Evolutionary conservation across 2,888 invertebrate genomes (phyloP), one percentile per base, ranked within the genome.

Genomic region (Polyploca ridens): DNA sequence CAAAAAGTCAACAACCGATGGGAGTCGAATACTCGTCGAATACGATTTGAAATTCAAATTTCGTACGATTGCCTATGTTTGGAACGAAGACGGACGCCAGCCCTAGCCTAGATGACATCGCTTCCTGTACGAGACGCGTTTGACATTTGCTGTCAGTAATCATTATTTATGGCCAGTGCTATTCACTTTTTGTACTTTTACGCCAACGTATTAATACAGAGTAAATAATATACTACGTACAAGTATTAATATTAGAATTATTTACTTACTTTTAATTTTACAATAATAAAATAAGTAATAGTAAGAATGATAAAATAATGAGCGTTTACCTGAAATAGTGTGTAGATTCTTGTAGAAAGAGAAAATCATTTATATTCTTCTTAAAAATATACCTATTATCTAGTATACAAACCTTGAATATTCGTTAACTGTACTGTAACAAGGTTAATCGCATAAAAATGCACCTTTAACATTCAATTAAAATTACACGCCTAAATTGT

Each of bases 21-120:
- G 68, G 64, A 69, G 67, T 73, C 75, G 78, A 78, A 76, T 74
- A 14, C 4, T 10, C 41, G 4, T 38, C 38, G 41, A 41, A 49
- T 16, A 65, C 71, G 63, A 86, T 86, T 85, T 85, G 78, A 86
- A 86, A 80, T 86, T 85, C 83, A 86, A 86, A 86, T 85, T 79
- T 54, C 35, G 75, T 75, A 76, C 69, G 68, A 64, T 61, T 61
- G 41, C 67, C 69, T 66, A 69, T 72, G 72, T 70, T 63, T 64
- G 63, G 61, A 14, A 19, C 19, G 41, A 41, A 19, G 61, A 61
- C 61, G 61, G 61, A 61, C 27, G 61, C 41, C 19, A 10, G 19
- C 19, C 54, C 54, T 54, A 54, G 19, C 16, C 44, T 38, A 61
- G 41, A 60, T 60, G 60, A 41, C 61, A 61, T 41, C 41, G 61